These are phyloP conservation scores for Lamproptera curius DNA, from an alignment of 2,888 invertebrate species.

Conservation along the genomic window DNA sequence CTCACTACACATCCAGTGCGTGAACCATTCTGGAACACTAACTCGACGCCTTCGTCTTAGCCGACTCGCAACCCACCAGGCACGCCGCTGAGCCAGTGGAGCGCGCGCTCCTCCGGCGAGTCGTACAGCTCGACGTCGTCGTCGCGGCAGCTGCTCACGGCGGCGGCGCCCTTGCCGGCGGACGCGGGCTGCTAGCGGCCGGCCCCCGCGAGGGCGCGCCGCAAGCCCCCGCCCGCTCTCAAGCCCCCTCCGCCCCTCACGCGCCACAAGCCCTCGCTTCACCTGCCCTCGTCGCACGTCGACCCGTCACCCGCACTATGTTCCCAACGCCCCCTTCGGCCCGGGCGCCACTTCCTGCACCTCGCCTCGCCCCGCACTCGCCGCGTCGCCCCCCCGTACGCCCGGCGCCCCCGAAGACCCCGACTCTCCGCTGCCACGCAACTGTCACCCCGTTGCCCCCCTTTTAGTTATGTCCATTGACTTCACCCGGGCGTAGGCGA, in stretches of 20 bases:
- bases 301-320: not conserved
- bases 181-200: conserved; percentile 31
- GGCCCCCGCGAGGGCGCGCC: conserved; percentile 25
- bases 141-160: conserved; percentile 83
- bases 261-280: not conserved
- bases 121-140: conserved; percentile 91
- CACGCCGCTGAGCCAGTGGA: conserved; percentile 82
- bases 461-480: no score
- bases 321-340: conserved; percentile 5
- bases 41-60: no score
- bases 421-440: no score
- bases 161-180: conserved; percentile 46
- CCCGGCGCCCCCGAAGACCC: no score
- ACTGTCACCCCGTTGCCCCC: no score
- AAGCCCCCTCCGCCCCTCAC: conserved; percentile 2
- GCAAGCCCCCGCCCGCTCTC: conserved; percentile 34
- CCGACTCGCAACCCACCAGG: no score
- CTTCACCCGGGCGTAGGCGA: no score
- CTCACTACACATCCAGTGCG: no score
- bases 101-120: conserved; percentile 87
- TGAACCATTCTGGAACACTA: no score
- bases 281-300: not conserved
- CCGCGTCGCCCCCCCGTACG: no score
- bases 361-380: no score
- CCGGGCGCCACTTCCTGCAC: not conserved